Base-by-base conservation (phyloP, 2,797 vertebrate genomes). In the Tokudaia muenninki region DNA sequence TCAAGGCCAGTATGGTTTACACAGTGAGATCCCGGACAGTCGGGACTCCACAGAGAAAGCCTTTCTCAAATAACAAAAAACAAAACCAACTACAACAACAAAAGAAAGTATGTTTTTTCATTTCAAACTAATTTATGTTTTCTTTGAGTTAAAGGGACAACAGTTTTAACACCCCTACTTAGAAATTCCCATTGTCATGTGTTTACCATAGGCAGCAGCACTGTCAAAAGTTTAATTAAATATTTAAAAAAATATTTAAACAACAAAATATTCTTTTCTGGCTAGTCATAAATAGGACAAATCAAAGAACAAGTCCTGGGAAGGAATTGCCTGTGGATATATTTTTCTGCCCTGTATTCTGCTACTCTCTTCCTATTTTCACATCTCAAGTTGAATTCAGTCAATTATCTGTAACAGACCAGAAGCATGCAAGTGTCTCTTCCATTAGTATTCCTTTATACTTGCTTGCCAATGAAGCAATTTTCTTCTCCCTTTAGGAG, bases 221-320 rank as follows among this genome's bases (percentile, higher is more conserved):
- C 87, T 94, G 88, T 94, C 63, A 96, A 96, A 96, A 31, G 70
- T 57, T 91, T 92, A 91, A 92, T 97, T 82, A 88, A 96, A 94
- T 92, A 37, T 72, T 37, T 74, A 84, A 95, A 95, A 77, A 72
- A 90, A 92, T 12, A 55, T 29, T 94, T 92, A 77, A 65, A 61
- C 11, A 55, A 79, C 7, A 22, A 96, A 94, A 84, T 89, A 81
- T 87, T 97, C 79, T 96, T 92, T 57, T 24, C 65, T 95, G 80
- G 63, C 63, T 92, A 63, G 63, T 74, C 74, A 86, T 47, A 96
- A 94, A 96, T 63, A 70, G n/a, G 75, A 82, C 29, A 92, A 77
- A 91, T 95, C 31, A 94, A 90, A 95, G 72, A 63, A 87, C 16
- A 95, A 82, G 87, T 26, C 52, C 55, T 82, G 41, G 57, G 41